These are phyloP conservation scores for Drosophila seguyi DNA, from an alignment of 1,140 invertebrate genomes.

Conservation along the genomic window DNA sequence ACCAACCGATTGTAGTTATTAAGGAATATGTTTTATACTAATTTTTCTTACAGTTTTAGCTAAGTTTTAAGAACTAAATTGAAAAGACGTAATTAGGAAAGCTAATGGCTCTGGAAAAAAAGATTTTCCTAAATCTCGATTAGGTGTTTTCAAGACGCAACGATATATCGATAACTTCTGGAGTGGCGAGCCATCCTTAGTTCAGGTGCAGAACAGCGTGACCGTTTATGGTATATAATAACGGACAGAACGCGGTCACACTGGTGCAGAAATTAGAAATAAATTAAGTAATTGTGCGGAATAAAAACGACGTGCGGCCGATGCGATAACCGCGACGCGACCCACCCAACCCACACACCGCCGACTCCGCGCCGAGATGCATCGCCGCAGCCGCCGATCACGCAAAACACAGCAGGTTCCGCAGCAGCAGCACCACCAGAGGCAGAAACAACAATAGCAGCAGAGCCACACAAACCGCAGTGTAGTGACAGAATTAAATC, in stretches of 20 bases:
- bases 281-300: constrained; percentile 54
- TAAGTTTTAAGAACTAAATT: no score
- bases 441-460: constrained; percentile 36
- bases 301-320: constrained; percentile 38
- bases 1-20: background rate
- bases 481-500: constrained; percentile 74
- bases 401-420: constrained; percentile 22
- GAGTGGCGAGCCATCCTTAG: background rate
- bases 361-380: constrained; percentile 29
- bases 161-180: background rate
- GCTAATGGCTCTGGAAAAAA: no score
- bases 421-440: constrained; percentile 21
- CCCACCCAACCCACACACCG: constrained; percentile 7
- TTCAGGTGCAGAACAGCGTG: constrained; percentile 2
- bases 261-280: constrained; percentile 45
- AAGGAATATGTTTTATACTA: background rate
- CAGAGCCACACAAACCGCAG: constrained; percentile 65
- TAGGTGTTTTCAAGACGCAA: no score
- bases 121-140: no score
- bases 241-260: constrained; percentile 7
- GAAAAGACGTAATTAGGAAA: no score
- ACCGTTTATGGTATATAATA: constrained; percentile 3
- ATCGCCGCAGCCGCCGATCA: constrained; percentile 19
- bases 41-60: no score
- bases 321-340: constrained; percentile 39